A percentile compares a stretch with the other conserved stretches of the same genome.
phyloP scores from a whole-genome alignment of 2,797 vertebrate species.

The Molossus alvarezi region DNA sequence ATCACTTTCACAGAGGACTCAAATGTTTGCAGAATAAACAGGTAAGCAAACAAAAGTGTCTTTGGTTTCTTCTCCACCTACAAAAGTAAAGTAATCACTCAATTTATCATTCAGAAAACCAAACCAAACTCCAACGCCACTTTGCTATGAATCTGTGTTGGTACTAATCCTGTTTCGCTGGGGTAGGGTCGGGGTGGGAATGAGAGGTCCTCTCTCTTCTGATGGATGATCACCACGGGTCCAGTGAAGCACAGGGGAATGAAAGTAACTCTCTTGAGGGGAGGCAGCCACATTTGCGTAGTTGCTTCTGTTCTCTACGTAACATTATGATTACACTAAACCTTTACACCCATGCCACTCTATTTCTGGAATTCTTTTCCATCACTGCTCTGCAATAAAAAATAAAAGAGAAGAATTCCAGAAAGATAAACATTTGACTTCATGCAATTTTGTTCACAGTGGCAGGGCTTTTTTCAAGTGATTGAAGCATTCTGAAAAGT shows the following conservation, averaged over 20 bases:
- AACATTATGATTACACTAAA: neutral
- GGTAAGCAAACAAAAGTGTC: constrained; percentile 1
- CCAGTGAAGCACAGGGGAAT: neutral
- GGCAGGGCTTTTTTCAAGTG: neutral
- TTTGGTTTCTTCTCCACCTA: neutral
- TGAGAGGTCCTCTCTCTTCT: neutral
- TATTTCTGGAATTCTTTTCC: constrained; percentile 53
- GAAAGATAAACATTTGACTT: constrained; percentile 63
- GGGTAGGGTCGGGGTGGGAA: neutral
- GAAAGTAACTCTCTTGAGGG: neutral
- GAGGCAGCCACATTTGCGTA: neutral
- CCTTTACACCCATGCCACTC: neutral
- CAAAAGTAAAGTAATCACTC: neutral
- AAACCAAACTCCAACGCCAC: neutral
- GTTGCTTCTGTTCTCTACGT: neutral
- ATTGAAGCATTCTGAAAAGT: constrained; percentile 68
- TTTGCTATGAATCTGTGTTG: neutral
- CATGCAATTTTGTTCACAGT: constrained; percentile 20
- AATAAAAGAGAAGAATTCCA: constrained; percentile 56
- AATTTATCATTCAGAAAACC: constrained; percentile 46
- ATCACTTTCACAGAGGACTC: neutral
- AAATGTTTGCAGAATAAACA: neutral
- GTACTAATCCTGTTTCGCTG: neutral
- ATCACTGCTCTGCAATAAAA: constrained; percentile 36
- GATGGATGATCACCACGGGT: neutral